Percentiles rank a stretch among this genome's conserved stretches.
These are phyloP conservation scores for Phlogophora meticulosa DNA, from an alignment of 2,888 invertebrate species.

Conservation along the genomic window DNA sequence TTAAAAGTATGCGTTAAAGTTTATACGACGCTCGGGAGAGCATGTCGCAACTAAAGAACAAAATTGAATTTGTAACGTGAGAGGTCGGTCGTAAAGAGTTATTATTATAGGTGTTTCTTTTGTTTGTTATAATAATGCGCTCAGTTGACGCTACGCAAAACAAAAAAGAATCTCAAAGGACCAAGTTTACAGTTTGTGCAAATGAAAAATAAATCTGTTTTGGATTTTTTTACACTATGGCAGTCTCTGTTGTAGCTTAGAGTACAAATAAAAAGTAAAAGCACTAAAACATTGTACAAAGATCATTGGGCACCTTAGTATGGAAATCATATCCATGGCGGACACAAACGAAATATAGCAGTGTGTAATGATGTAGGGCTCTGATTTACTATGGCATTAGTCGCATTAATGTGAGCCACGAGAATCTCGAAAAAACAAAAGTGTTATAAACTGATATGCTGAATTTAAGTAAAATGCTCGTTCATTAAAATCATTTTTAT, in stretches of 20 bases:
- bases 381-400: too few relatives aligned
- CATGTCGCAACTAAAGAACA: conserved; percentile 75
- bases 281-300: conserved; percentile 23
- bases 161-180: conserved; percentile 63
- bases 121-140: conserved; percentile 74
- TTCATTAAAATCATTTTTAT: too few relatives aligned
- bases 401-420: too few relatives aligned
- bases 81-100: conserved; percentile 73
- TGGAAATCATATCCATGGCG: too few relatives aligned
- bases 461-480: too few relatives aligned
- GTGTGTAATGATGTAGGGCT: too few relatives aligned
- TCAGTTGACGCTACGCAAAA: conserved; percentile 52
- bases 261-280: conserved; percentile 27
- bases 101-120: conserved; percentile 77
- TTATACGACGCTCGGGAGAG: conserved; percentile 72
- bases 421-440: too few relatives aligned
- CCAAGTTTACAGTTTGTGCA: conserved; percentile 57
- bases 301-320: conserved; percentile 6
- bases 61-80: conserved; percentile 84
- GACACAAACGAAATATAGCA: too few relatives aligned
- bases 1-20: conserved; percentile 75
- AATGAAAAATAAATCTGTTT: conserved; percentile 60
- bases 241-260: conserved; percentile 33
- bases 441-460: too few relatives aligned
- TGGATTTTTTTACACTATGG: conserved; percentile 43